A percentile compares a stretch with the other conserved stretches of the same genome.
Conservation (phyloP, 2,797 vertebrate species). For the Smutsia temminckii region DNA sequence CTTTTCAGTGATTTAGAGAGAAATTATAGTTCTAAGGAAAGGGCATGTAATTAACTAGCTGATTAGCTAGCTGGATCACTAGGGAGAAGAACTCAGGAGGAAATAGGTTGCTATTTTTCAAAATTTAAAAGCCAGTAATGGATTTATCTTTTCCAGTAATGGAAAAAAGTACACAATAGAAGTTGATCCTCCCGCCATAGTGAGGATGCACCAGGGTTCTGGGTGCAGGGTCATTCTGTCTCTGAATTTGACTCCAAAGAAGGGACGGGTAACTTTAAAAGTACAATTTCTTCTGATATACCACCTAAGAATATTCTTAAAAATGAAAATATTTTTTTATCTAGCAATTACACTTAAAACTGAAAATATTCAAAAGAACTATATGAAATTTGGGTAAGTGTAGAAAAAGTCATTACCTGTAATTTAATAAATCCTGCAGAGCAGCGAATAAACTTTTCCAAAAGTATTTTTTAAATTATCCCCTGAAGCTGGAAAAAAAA, state of each 20-base stretch:
- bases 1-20: constrained; percentile 46
- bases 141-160: too few species aligned
- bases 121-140: background rate
- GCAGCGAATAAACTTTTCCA: background rate
- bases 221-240: background rate
- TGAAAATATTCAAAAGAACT: background rate
- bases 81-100: background rate
- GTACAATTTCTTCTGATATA: background rate
- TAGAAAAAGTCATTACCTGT: constrained; percentile 7
- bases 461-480: background rate
- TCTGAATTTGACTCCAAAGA: background rate
- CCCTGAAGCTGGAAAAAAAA: background rate
- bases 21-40: constrained; percentile 9
- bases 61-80: background rate
- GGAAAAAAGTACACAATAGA: background rate
- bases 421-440: background rate
- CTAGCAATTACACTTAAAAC: constrained; percentile 1
- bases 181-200: background rate
- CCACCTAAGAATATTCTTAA: background rate
- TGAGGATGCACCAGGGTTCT: background rate
- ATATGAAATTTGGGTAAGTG: background rate
- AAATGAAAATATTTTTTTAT: background rate
- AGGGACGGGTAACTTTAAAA: background rate
- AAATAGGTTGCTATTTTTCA: constrained; percentile 11
- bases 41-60: background rate